These are phyloP conservation scores for Coendou prehensilis DNA, from an alignment of 2,797 vertebrate species.

Conservation along the genomic window DNA sequence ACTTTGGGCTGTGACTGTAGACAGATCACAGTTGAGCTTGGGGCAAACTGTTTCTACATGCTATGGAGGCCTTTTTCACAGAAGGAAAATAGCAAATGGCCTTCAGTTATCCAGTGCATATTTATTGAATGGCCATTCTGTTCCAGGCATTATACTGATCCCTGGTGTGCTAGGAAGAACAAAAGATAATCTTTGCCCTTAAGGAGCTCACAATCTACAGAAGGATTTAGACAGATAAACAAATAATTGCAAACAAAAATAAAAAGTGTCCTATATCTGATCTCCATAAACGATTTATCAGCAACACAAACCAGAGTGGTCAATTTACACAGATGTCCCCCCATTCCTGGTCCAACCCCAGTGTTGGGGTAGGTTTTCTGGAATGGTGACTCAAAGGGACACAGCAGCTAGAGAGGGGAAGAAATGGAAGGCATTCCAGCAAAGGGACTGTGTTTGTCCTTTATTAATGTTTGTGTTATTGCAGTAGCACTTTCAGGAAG, in stretches of 20 bases:
- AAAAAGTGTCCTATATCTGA: not conserved
- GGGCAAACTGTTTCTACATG: not conserved
- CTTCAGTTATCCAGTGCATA: not conserved
- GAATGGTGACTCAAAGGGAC: not conserved
- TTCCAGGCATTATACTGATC: not conserved
- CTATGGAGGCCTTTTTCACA: not conserved
- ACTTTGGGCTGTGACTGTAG: not conserved
- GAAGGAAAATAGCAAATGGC: not conserved
- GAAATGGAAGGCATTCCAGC: not conserved
- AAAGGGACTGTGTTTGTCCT: not conserved
- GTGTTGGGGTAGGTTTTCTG: not conserved
- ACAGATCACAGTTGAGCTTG: not conserved
- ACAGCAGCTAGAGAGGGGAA: not conserved
- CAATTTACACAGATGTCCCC: not conserved
- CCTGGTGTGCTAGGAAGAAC: not conserved
- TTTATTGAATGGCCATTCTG: not conserved
- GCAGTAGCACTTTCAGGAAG: not conserved
- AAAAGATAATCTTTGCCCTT: not conserved
- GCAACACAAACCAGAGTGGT: not conserved
- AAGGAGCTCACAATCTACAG: not conserved
- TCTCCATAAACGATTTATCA: not conserved
- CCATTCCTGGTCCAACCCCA: not conserved
- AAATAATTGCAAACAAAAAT: conserved; percentile 9
- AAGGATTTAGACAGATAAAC: not conserved
- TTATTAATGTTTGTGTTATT: not conserved